Base-by-base conservation (phyloP, 2,888 invertebrate genomes). In the Diarsia brunnea region DNA sequence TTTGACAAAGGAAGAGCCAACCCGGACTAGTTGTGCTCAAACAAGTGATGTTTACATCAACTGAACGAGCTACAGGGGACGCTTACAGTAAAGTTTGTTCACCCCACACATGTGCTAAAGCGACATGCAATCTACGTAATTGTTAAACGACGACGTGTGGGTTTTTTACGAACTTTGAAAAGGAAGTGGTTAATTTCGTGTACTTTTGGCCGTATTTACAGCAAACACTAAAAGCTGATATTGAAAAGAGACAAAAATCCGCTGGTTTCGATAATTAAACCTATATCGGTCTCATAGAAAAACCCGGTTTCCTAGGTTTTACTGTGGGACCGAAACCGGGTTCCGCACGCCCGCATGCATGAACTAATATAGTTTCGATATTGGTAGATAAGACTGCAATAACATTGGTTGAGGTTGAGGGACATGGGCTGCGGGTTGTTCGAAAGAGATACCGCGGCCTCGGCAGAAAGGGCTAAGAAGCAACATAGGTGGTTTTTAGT, bases 11-110 rank as follows among this genome's bases (percentile, higher is more conserved):
- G 87, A 82, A 89, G 89, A 86, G 93, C 88, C 93, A 93, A 89
- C 93, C 93, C 93, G 90, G 87, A 84, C 86, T 84, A 86, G 82
- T 79, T 77, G 78, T 77, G 69, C 75, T 86, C 86, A 92, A 90
- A 92, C 91, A 90, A 90, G 90, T 91, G 89, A 90, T 94, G 95
- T 95, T 95, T 94, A 94, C 94, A 91, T 90, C 93, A 90, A 85
- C 79, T 75, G 61, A 69, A 88, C 90, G 90, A 91, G 93, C 92
- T 92, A 91, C 91, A 89, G 90, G 92, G 92, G 92, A 93, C 93
- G 93, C 89, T 91, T 88, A 91, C 89, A 89, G 87, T 90, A 91
- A 92, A 95, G 95, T 94, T 95, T 93, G 86, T 94, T 95, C 90
- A 95, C 94, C 95, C 90, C 89, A 86, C 79, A 85, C 89, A 90